Evolutionary conservation across 2,113 vertebrate genomes (phyloP), one percentile per base, ranked within the genome.

Genomic region (Chaenocephalus aceratus): DNA sequence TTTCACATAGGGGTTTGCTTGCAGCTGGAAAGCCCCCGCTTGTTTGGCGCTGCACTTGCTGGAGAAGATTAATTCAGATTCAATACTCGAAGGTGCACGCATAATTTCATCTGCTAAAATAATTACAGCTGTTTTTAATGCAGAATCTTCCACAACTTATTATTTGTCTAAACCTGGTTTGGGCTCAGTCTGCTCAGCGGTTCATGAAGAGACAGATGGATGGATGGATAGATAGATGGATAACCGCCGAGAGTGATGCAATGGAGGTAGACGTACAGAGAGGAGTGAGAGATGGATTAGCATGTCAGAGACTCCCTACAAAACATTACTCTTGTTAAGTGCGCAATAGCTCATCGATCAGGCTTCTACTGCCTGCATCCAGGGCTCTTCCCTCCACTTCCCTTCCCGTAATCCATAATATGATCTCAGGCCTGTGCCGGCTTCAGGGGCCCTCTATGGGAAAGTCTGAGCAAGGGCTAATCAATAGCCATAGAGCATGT

Each of bases 301-400:
- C 91, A 91, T 89, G 91, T 91, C 89, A 93, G 63, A 87, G 82
- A 66, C 83, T 87, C 86, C 80, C 91, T 91, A 86, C 89, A 92
- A 87, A 91, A 89, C 91, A 93, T 94, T 91, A 92, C 89, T 92
- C 92, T 92, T 93, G 91, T 93, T 91, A 91, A 94, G 92, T 92
- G 90, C 60, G 86, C 90, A 89, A 77, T 86, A 85, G 89, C 87
- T 91, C 91, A 94, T 94, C 87, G 89, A 93, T 94, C 91, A 91
- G 86, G 57, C 84, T 74, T 83, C 88, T 75, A 83, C 86, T 79
- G 57, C 84, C 84, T 58, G 46, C 85, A 84, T 88, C 69, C 84
- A 71, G 23, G 63, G 84, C 84, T 90, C 89, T 74, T 88, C 79
- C 73, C 81, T 86, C 77, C 64, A 70, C 84, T 83, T 84, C 72